Evolutionary conservation across 2,113 vertebrate genomes (phyloP).

Genomic region (Silurus asotus): DNA sequence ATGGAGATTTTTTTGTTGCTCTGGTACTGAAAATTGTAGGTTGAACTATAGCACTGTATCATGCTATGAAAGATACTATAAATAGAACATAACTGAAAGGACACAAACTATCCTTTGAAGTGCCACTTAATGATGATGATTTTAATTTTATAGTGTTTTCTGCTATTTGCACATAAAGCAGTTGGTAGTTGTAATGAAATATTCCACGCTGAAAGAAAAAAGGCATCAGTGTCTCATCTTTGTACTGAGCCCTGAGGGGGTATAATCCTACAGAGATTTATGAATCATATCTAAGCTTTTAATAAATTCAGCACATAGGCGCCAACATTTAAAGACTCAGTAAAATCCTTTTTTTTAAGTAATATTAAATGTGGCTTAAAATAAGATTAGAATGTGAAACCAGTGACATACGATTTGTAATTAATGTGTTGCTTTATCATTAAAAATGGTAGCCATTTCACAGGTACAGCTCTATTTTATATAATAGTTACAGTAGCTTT

Average conservation of each 20-base stretch:
- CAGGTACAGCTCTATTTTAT: slow-evolving; percentile 1
- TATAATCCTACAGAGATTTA: not conserved
- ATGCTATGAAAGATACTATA: not conserved
- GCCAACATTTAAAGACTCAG: not conserved
- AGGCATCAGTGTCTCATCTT: not conserved
- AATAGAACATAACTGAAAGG: not conserved
- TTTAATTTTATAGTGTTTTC: not conserved
- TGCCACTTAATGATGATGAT: not conserved
- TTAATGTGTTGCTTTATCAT: slow-evolving; percentile 3
- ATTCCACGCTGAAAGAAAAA: not conserved
- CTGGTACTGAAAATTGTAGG: not conserved
- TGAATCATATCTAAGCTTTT: not conserved
- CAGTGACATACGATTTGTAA: not conserved
- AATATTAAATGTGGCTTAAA: not conserved
- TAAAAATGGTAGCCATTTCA: not conserved
- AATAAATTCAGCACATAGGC: slow-evolving; percentile 6
- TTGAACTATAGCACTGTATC: not conserved
- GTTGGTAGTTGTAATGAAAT: not conserved
- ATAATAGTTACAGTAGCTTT: slow-evolving; percentile 11
- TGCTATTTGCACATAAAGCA: not conserved
- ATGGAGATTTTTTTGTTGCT: not conserved
- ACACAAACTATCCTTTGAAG: not conserved
- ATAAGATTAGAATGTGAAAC: not conserved
- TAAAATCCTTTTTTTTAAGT: slow-evolving; percentile 15
- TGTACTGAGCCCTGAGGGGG: not conserved